Conservation (phyloP, 2,113 vertebrate genomes). For the Lagopus leucura region DNA sequence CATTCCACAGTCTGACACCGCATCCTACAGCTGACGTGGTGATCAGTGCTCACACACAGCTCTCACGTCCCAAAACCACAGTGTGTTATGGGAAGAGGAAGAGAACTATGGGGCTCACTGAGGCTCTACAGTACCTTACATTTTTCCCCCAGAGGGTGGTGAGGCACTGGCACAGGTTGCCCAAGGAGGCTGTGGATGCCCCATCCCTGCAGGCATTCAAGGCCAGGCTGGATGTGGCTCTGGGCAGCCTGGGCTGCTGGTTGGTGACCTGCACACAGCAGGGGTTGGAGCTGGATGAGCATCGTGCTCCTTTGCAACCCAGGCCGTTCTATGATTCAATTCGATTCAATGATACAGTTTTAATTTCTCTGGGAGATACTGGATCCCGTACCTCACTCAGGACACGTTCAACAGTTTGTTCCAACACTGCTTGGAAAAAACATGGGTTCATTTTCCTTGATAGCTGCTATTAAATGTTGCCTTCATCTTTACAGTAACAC, state of each 20-base stretch:
- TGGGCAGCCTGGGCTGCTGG: too few relatives aligned
- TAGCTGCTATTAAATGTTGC: background rate
- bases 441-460: background rate
- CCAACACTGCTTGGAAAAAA: background rate
- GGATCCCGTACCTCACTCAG: background rate
- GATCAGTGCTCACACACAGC: background rate
- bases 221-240: too few relatives aligned
- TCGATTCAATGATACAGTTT: background rate
- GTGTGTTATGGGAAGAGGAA: background rate
- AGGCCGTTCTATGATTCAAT: too few relatives aligned
- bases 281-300: too few relatives aligned
- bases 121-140: background rate
- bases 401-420: background rate
- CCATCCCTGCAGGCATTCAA: too few relatives aligned
- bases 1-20: background rate
- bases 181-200: too few relatives aligned
- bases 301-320: too few relatives aligned
- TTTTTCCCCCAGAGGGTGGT: background rate
- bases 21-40: background rate
- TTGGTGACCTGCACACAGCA: too few relatives aligned
- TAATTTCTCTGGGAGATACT: background rate
- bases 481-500: rapidly evolving
- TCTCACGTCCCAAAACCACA: background rate
- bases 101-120: background rate
- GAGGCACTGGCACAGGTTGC: too few relatives aligned